phyloP scores from a whole-genome alignment of 2,888 invertebrate genomes.

The Schizotus pectinicornis region DNA sequence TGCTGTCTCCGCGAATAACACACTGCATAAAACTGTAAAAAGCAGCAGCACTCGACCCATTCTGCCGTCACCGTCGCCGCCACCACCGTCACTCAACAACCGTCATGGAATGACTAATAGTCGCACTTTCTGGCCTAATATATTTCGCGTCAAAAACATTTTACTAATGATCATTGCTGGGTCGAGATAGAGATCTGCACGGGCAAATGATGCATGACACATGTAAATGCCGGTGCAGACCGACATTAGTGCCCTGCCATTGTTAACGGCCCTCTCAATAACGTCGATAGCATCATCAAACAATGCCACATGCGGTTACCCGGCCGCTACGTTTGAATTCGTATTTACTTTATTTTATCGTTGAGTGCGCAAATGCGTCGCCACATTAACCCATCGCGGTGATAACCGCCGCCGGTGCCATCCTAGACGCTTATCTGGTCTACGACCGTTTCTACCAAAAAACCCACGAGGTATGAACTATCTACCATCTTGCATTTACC shows the following conservation, averaged over 20 bases:
- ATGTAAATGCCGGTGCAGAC: slow-evolving; percentile 46
- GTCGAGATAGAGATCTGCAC: slow-evolving; percentile 43
- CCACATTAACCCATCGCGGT: slow-evolving; percentile 15
- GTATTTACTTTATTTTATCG: slow-evolving; percentile 51
- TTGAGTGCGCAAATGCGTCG: slow-evolving; percentile 36
- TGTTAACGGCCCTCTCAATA: slow-evolving; percentile 54
- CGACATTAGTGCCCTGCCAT: slow-evolving; percentile 47
- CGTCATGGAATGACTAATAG: slow-evolving; percentile 51
- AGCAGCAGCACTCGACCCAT: slow-evolving; percentile 38
- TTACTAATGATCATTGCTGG: slow-evolving; percentile 50
- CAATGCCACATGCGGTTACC: slow-evolving; percentile 55
- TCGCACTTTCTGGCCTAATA: slow-evolving; percentile 46
- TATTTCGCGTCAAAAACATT: slow-evolving; percentile 52
- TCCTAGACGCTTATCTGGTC: no score
- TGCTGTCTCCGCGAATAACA: slow-evolving; percentile 40
- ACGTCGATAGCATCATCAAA: slow-evolving; percentile 55
- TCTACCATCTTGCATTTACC: no score
- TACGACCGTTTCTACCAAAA: no score
- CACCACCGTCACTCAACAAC: slow-evolving; percentile 39
- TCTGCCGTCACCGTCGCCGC: slow-evolving; percentile 19
- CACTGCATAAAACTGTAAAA: slow-evolving; percentile 47
- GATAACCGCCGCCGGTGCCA: no score
- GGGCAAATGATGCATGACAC: slow-evolving; percentile 48
- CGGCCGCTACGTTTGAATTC: slow-evolving; percentile 51
- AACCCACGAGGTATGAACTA: no score